Evolutionary conservation across 2,113 vertebrate species (phyloP).

Genomic region (Phodopus roborovskii): DNA sequence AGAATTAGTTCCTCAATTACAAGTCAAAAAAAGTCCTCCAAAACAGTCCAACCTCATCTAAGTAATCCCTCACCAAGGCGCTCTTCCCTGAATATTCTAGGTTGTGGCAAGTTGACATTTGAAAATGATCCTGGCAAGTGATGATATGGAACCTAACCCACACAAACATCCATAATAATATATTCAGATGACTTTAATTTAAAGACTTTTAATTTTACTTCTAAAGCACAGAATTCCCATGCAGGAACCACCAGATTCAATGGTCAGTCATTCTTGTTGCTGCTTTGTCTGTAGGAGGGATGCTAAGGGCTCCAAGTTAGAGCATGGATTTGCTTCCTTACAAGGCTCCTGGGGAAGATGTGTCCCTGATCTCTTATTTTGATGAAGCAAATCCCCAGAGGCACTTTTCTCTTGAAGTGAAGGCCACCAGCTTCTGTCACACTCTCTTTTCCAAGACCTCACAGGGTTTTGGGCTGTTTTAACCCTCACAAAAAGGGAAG

Average conservation of each 20-base stretch:
- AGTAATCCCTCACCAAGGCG: not conserved
- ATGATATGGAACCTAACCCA: not conserved
- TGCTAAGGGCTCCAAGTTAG: not conserved
- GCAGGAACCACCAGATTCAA: not conserved
- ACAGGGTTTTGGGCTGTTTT: not conserved
- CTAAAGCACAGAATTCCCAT: not conserved
- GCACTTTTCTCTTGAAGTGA: not conserved
- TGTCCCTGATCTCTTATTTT: not conserved
- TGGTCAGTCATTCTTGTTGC: not conserved
- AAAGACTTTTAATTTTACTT: not conserved
- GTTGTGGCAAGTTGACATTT: not conserved
- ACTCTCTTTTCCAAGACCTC: not conserved
- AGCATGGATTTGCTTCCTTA: not conserved
- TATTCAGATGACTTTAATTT: not conserved
- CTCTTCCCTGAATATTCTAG: not conserved
- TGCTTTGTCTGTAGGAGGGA: not conserved
- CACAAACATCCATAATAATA: not conserved
- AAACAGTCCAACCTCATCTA: not conserved
- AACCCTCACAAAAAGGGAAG: not conserved
- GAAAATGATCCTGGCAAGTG: not conserved
- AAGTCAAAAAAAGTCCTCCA: not conserved
- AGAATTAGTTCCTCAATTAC: no score
- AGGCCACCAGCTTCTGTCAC: not conserved
- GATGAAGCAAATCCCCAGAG: not conserved
- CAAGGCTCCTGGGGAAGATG: not conserved